Percentiles rank a stretch among this genome's conserved stretches.
Conservation (phyloP, 2,888 invertebrate species). For the Sarcophaga subvicina region DNA sequence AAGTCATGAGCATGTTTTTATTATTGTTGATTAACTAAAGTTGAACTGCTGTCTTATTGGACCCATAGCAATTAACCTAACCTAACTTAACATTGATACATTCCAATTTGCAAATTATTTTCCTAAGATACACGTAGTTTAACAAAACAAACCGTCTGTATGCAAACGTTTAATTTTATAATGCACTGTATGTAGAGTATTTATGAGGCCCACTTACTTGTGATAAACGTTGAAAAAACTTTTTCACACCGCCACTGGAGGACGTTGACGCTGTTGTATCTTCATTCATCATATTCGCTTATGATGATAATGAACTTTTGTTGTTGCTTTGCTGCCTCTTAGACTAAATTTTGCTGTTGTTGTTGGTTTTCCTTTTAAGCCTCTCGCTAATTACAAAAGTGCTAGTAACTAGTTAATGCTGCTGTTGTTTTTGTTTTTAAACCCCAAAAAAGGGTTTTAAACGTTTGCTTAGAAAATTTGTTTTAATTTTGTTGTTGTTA, state of each 20-base stretch:
- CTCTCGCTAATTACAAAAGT: slow-evolving; percentile 49
- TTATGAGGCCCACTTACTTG: slow-evolving; percentile 75
- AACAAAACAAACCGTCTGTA: no score
- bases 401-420: slow-evolving; percentile 38
- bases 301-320: slow-evolving; percentile 43
- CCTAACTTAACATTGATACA: no score
- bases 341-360: slow-evolving; percentile 2
- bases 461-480: neutral
- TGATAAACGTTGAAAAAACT: slow-evolving; percentile 80
- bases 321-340: slow-evolving; percentile 35
- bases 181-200: no score
- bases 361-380: slow-evolving; percentile 20
- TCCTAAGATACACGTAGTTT: no score
- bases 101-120: no score
- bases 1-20: no score
- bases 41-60: no score
- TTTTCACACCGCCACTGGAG: slow-evolving; percentile 78
- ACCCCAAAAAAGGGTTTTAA: slow-evolving; percentile 51
- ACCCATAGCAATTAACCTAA: neutral
- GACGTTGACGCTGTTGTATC: slow-evolving; percentile 77
- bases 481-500: neutral
- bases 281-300: slow-evolving; percentile 80
- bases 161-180: no score
- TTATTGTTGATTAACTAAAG: no score
- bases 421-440: slow-evolving; percentile 16